Base-by-base conservation (phyloP, 2,113 vertebrate genomes). In the Tetraodon nigroviridis region DNA sequence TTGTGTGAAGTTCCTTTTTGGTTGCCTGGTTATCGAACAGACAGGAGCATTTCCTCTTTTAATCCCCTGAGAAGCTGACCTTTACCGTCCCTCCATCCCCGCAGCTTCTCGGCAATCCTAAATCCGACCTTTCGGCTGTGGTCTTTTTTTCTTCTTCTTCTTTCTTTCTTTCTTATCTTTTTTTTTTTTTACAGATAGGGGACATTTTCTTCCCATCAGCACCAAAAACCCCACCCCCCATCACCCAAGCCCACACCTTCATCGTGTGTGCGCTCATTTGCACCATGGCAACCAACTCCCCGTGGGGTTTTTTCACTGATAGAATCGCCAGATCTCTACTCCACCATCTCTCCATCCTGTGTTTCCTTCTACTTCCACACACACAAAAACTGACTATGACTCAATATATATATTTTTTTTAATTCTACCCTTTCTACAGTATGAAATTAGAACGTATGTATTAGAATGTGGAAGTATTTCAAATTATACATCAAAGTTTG, bases 221-320 rank as follows among this genome's bases (percentile, higher is more conserved):
- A 32, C 29, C 29, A 32, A 32, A 32, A 10, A 6, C 41, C 41
- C 15, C 41, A 44, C 41, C 15, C 16, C 42, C 46, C n/a, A 3
- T 1, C n/a, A n/a, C 16, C 32, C 42, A 42, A 47, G 6, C 58
- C 55, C 53, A 45, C 40, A 16, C 42, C 54, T 53, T 55, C 21
- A 41, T 11, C 49, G 15, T 17, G n/a, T 59, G n/a, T 59, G 62
- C 66, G 52, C 42, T 55, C 16, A 40, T 48, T 11, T 17, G n/a
- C 59, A 56, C 66, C 73, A 79, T 77, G 63, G 78, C 71, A 83
- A 79, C 73, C 58, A 61, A 21, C 61, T 79, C 71, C 73, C 80
- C 16, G 11, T 19, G 41, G 64, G 75, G 50, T 72, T 68, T 52
- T 52, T 24, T 58, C 50, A 64, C 67, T 69, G 51, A 58, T 55